Conservation (phyloP, 2,888 invertebrate genomes). For the Galerucella pusilla region DNA sequence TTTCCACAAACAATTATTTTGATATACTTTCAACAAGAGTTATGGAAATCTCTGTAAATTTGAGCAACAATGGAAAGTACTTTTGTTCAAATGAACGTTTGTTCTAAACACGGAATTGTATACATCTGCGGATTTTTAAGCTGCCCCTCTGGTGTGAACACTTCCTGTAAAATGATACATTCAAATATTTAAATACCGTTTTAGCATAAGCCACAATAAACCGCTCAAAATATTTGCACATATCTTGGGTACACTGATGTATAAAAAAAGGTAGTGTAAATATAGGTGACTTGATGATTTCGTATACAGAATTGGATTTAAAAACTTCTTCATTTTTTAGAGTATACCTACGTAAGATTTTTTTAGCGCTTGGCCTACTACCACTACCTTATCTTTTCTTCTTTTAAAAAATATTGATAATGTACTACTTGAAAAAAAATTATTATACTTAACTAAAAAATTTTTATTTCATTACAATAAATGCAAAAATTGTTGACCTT, state of each 20-base stretch:
- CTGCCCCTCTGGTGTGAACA: slow-evolving; percentile 14
- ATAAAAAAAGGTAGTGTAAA: slow-evolving; percentile 14
- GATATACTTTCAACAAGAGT: no score
- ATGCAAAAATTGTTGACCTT: no score
- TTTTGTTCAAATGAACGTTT: neutral
- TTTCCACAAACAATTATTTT: no score
- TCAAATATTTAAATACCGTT: slow-evolving; percentile 21
- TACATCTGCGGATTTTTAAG: slow-evolving; percentile 12
- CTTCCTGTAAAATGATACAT: slow-evolving; percentile 25
- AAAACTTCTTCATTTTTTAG: neutral
- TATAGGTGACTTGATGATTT: neutral
- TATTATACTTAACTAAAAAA: no score
- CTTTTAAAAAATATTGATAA: no score
- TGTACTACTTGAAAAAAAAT: no score
- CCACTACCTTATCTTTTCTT: no score
- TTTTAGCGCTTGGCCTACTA: no score
- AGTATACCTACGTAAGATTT: no score
- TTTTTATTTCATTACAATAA: no score
- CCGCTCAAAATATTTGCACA: slow-evolving; percentile 35
- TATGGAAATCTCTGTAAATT: no score
- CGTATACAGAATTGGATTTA: neutral
- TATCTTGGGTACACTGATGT: slow-evolving; percentile 18
- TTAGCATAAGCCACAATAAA: slow-evolving; percentile 25
- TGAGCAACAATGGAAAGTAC: no score
- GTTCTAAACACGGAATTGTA: neutral